Conservation (phyloP, 2,113 vertebrate species). For the Pseudorasbora parva region DNA sequence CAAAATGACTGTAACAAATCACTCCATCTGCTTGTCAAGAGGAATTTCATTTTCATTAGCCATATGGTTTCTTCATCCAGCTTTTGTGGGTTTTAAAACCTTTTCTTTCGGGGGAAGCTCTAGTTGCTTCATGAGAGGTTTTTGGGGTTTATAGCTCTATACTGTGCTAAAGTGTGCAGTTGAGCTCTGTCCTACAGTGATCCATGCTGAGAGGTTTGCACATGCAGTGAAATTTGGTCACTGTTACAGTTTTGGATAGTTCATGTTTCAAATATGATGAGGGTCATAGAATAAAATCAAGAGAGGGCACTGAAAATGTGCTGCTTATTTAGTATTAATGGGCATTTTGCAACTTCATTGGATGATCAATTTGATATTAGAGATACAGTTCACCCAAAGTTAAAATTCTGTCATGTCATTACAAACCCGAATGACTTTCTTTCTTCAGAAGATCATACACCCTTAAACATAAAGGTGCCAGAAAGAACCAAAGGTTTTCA, state of each 20-base stretch:
- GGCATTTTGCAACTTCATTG: not conserved
- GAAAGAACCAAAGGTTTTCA: too few relatives aligned
- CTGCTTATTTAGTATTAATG: not conserved
- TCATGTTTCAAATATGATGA: not conserved
- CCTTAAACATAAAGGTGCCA: too few relatives aligned
- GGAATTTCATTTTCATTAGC: conserved; percentile 53
- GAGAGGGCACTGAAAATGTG: not conserved
- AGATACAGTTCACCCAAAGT: not conserved
- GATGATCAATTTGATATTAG: not conserved
- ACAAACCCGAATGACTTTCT: not conserved
- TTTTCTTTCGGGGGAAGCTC: not conserved
- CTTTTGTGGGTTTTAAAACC: conserved; percentile 40
- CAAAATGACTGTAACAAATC: conserved; percentile 58
- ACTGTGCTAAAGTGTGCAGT: not conserved
- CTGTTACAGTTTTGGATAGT: not conserved
- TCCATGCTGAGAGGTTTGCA: not conserved
- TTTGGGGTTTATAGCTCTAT: not conserved
- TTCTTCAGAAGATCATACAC: not conserved
- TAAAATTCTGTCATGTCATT: not conserved
- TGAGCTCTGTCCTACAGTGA: not conserved
- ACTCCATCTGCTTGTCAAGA: conserved; percentile 54
- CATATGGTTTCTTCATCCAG: conserved; percentile 54
- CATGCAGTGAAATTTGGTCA: conserved; percentile 6
- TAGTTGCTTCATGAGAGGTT: not conserved
- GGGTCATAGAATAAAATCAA: not conserved